Percentiles rank a stretch among this genome's conserved stretches.
phyloP scores from a whole-genome alignment of 2,113 vertebrate species.

The Chlamydotis undulata region DNA sequence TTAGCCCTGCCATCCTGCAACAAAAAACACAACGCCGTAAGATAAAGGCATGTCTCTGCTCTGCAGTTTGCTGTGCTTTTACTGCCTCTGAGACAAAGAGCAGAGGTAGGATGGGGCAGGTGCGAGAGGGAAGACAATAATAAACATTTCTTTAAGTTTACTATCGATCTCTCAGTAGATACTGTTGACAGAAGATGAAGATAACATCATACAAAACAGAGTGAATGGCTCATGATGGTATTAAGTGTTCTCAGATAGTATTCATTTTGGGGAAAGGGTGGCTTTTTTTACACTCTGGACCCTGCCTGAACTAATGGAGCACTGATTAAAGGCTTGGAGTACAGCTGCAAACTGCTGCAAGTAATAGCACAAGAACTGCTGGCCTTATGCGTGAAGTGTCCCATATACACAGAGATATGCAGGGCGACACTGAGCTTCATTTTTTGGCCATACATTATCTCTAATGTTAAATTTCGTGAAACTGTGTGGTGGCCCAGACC shows the following conservation, averaged over 20 bases:
- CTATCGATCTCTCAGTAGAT: constrained; percentile 60
- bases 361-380: neutral
- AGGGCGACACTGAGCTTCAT: neutral
- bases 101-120: constrained; percentile 74
- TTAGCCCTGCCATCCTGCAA: neutral
- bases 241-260: neutral
- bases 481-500: neutral
- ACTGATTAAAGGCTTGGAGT: constrained; percentile 13
- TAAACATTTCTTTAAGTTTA: constrained; percentile 44
- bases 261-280: neutral
- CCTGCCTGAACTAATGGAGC: neutral
- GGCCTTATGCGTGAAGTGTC: neutral
- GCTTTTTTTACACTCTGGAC: neutral
- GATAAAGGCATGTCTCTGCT: neutral
- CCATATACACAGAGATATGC: neutral
- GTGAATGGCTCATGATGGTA: neutral
- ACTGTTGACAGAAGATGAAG: constrained; percentile 29
- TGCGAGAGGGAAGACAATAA: constrained; percentile 69
- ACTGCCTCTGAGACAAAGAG: constrained; percentile 64
- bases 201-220: constrained; percentile 17
- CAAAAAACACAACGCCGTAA: neutral
- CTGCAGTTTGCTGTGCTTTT: neutral
- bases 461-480: neutral
- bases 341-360: neutral
- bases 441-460: neutral